Evolutionary conservation across 2,113 vertebrate genomes (phyloP).

Genomic region (Hirundichthys speculiger): DNA sequence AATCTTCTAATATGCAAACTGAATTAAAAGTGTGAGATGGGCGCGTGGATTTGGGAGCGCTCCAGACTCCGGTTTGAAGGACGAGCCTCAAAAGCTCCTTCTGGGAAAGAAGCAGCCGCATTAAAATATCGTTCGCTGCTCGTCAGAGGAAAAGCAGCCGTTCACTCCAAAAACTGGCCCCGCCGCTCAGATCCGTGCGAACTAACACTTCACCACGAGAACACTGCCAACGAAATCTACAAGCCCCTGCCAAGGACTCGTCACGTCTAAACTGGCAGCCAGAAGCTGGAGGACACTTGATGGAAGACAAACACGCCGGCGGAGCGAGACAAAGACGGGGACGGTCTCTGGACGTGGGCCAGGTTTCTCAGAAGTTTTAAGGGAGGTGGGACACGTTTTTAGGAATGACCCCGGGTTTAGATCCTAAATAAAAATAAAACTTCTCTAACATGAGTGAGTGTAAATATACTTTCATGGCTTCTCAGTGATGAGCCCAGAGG

Average conservation of each 20-base stretch:
- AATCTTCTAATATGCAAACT: too few species aligned
- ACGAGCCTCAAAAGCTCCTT: neutral
- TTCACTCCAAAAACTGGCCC: neutral
- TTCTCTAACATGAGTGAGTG: too few species aligned
- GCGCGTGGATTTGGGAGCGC: too few species aligned
- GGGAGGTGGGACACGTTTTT: too few species aligned
- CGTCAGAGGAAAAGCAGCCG: neutral
- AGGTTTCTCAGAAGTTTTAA: too few species aligned
- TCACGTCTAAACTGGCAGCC: constrained; percentile 29
- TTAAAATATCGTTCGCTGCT: neutral
- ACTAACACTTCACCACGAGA: constrained; percentile 39
- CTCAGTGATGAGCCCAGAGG: too few species aligned
- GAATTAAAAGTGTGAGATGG: too few species aligned
- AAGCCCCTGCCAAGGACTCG: constrained; percentile 29
- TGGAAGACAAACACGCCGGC: constrained; percentile 36
- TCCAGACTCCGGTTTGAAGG: neutral
- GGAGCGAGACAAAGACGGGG: neutral
- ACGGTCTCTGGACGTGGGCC: neutral
- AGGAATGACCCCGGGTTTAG: too few species aligned
- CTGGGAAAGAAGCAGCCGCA: neutral
- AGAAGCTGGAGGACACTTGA: constrained; percentile 22
- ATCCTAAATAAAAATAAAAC: too few species aligned
- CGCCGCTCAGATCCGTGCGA: constrained; percentile 4
- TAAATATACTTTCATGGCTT: too few species aligned
- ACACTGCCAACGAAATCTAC: constrained; percentile 34